A percentile compares a stretch with the other conserved stretches of the same genome.
phyloP scores from a whole-genome alignment of 2,113 vertebrate genomes.

The Helogale parvula region DNA sequence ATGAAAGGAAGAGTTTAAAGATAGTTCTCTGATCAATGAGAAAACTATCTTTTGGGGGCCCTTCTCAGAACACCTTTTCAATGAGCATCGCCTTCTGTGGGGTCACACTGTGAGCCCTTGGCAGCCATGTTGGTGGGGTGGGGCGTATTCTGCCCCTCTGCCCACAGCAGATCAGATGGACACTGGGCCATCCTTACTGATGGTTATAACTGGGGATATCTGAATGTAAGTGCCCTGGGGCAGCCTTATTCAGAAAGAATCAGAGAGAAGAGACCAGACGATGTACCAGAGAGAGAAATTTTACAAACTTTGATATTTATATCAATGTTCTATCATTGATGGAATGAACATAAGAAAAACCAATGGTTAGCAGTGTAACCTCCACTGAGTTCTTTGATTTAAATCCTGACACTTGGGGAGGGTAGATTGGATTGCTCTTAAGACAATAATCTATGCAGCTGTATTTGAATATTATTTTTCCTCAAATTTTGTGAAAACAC shows the following conservation, averaged over 20 bases:
- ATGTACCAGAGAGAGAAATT: neutral
- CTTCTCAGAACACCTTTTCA: neutral
- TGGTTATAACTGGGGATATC: neutral
- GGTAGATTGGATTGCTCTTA: neutral
- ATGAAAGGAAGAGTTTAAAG: neutral
- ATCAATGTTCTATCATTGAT: neutral
- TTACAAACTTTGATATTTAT: neutral
- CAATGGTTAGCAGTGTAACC: neutral
- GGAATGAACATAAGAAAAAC: neutral
- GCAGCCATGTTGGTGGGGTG: neutral
- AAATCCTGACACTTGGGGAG: neutral
- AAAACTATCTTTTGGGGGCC: neutral
- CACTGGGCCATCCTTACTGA: neutral
- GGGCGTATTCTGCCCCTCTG: neutral
- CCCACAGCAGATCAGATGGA: neutral
- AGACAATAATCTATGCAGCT: neutral
- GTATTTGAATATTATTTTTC: neutral
- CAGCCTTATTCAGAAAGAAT: neutral
- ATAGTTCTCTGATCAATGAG: neutral
- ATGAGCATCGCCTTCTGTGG: neutral
- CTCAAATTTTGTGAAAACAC: neutral
- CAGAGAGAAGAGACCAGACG: neutral
- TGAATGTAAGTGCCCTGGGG: neutral
- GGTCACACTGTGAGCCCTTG: neutral
- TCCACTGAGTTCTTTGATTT: neutral